Conservation (phyloP, 2,888 invertebrate genomes). For the Scotopteryx bipunctaria region DNA sequence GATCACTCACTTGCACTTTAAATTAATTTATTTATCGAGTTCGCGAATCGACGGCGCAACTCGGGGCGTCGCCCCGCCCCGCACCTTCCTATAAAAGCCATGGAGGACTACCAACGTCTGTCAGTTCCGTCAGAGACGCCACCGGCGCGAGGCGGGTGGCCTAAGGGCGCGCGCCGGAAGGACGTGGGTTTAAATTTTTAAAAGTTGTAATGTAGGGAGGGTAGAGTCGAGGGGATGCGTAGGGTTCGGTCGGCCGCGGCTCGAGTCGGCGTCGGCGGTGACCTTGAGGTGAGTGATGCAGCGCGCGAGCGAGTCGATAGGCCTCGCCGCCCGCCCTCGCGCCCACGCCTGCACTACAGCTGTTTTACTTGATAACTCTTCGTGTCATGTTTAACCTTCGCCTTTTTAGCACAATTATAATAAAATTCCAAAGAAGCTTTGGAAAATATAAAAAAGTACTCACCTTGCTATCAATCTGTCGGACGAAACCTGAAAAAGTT, state of each 20-base stretch:
- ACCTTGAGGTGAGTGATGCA: conserved; percentile 78
- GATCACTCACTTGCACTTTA: conserved; percentile 84
- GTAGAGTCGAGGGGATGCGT: conserved; percentile 54
- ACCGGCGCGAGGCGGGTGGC: conserved; percentile 63
- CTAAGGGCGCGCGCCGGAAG: conserved; percentile 64
- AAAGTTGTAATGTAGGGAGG: conserved; percentile 62
- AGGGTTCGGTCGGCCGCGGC: conserved; percentile 56
- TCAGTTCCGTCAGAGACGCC: conserved; percentile 76
- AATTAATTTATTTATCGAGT: conserved; percentile 84
- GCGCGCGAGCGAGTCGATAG: conserved; percentile 66
- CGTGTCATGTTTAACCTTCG: conserved; percentile 33
- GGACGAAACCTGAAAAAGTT: neutral
- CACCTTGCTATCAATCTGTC: neutral
- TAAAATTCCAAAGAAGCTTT: neutral
- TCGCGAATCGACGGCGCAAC: conserved; percentile 82
- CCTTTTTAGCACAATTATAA: neutral
- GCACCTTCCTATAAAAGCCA: conserved; percentile 70
- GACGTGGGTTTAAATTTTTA: conserved; percentile 68
- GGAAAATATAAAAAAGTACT: neutral
- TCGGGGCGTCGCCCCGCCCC: conserved; percentile 76
- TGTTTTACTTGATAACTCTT: conserved; percentile 71
- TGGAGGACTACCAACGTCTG: conserved; percentile 67
- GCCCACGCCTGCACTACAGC: conserved; percentile 75
- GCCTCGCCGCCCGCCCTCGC: conserved; percentile 67
- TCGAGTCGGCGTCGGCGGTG: conserved; percentile 50